Percentiles rank a stretch among this genome's conserved stretches.
phyloP scores from a whole-genome alignment of 1,140 invertebrate genomes.

The Drusus annulatus region DNA sequence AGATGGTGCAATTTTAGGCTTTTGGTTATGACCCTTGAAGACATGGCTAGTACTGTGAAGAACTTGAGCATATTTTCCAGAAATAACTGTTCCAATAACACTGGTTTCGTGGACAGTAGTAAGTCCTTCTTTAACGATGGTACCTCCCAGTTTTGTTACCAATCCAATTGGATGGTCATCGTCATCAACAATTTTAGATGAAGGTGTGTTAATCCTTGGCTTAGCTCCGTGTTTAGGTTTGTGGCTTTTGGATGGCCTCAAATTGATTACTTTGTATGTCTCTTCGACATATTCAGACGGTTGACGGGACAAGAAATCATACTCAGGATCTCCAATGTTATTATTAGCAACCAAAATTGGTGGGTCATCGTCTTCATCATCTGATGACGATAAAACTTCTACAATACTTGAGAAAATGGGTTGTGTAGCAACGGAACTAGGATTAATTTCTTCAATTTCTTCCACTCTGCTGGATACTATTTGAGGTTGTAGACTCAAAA shows the following conservation, averaged over 20 bases:
- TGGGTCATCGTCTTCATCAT: constrained; percentile 63
- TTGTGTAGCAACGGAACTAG: constrained; percentile 60
- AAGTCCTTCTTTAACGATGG: constrained; percentile 84
- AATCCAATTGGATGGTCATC: constrained; percentile 81
- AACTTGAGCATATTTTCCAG: constrained; percentile 89
- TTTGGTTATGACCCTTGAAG: constrained; percentile 65
- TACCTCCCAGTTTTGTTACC: constrained; percentile 86
- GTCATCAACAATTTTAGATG: constrained; percentile 64
- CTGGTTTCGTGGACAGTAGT: constrained; percentile 91
- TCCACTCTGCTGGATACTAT: constrained; percentile 70
- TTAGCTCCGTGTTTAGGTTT: constrained; percentile 68
- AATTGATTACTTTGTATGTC: constrained; percentile 76
- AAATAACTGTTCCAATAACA: constrained; percentile 90
- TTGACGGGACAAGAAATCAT: constrained; percentile 86
- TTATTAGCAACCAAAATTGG: constrained; percentile 75
- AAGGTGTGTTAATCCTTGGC: constrained; percentile 65
- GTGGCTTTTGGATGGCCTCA: constrained; percentile 69
- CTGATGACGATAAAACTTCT: constrained; percentile 68
- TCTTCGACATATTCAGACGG: constrained; percentile 86
- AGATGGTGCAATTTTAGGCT: constrained; percentile 77
- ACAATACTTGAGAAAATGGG: constrained; percentile 69
- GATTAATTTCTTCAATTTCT: constrained; percentile 66
- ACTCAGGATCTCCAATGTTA: constrained; percentile 84
- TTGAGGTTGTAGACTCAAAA: constrained; percentile 46
- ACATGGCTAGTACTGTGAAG: constrained; percentile 81